Evolutionary conservation across 2,113 vertebrate genomes (phyloP), one percentile per base, ranked within the genome.

Genomic region (Entomyzon cyanotis): DNA sequence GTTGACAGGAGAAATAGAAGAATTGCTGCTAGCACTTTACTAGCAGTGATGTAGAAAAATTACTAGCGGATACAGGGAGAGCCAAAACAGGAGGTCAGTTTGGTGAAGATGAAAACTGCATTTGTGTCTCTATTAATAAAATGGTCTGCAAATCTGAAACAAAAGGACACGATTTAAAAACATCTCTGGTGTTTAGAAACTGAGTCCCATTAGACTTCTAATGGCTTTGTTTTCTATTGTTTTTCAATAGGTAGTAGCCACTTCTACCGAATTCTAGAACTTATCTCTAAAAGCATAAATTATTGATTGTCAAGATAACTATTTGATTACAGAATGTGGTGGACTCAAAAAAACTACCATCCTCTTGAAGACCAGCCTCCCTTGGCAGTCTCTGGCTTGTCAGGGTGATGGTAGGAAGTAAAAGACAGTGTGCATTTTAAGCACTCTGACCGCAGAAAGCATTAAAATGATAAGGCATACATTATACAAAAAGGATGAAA

Each of bases 1-100:
- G 19, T 68, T 91, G 93, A 89, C 87, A 92, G 76, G 80, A 96
- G 93, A 95, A 94, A 94, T 53, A 89, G 76, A 94, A 95, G 87
- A 65, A 89, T 75, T 49, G 83, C 87, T 95, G 80, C 71, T n/a
- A 92, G 93, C 84, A 35, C 31, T 89, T 90, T 22, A 93, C 59
- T 70, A 89, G 90, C 86, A 91, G 46, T n/a, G 56, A 95, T 87
- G 82, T 81, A 93, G 93, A 97, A 96, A 96, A 97, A 93, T 71
- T 71, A 73, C 52, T 77, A 96, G 90, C 0, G 4, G 68, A 93
- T 88, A 93, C 59, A 84, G 5, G n/a, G 67, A 81, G 59, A 90
- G 83, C 65, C 79, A 88, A 84, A 96, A 67, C 18, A 94, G 60
- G 76, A 95, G 64, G 78, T 88, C 79, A 77, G 37, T 27, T n/a